These are phyloP conservation scores for Tokudaia tokunoshimensis DNA, from an alignment of 2,797 vertebrate species.

Conservation along the genomic window DNA sequence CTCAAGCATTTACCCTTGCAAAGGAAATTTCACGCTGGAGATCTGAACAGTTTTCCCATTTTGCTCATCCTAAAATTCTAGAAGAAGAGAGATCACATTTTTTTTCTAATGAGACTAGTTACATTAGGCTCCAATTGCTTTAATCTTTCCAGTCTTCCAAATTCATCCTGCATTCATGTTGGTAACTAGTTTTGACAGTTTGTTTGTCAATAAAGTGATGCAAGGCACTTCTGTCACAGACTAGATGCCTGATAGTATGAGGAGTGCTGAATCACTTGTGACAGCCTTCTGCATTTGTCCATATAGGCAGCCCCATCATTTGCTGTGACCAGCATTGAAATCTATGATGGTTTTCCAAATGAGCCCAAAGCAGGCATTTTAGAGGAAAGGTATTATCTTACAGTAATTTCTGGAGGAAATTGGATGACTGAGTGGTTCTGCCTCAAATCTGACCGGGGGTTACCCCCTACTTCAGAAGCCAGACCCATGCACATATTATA, in stretches of 20 bases:
- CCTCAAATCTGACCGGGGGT: neutral
- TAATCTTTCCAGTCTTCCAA: neutral
- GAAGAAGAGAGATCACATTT: neutral
- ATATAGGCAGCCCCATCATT: neutral
- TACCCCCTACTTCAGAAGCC: neutral
- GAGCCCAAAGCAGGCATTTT: neutral
- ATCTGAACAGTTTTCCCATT: neutral
- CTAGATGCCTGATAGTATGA: neutral
- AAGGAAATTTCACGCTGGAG: neutral
- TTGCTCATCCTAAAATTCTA: neutral
- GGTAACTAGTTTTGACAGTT: neutral
- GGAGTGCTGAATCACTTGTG: neutral
- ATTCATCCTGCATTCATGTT: neutral
- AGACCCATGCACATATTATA: neutral
- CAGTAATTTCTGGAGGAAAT: neutral
- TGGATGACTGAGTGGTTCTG: neutral
- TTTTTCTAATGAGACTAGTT: neutral
- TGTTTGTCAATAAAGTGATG: neutral
- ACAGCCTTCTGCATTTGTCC: neutral
- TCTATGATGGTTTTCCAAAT: neutral
- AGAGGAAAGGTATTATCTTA: neutral
- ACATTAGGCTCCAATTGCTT: neutral
- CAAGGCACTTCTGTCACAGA: neutral
- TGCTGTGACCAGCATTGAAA: neutral
- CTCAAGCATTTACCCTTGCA: neutral